Conservation (phyloP, 2,113 vertebrate species). For the Rhinolophus sinicus region DNA sequence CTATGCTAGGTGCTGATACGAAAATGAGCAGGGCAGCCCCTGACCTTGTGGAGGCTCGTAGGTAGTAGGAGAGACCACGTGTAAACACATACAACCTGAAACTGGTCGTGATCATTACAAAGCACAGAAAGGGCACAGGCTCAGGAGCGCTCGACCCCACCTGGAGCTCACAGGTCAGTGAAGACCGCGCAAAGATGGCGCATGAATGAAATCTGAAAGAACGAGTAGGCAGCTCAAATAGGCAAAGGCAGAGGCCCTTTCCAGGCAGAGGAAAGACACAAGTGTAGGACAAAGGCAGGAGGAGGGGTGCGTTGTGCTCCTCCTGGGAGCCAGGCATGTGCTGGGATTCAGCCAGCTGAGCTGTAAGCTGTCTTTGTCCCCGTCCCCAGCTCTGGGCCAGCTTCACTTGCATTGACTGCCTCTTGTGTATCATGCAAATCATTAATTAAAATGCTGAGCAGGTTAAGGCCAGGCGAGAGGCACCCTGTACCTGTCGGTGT, state of each 20-base stretch:
- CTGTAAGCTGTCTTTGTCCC: fast-evolving
- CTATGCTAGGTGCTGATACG: neutral
- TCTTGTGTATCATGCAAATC: neutral
- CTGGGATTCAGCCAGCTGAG: neutral
- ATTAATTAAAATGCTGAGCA: neutral
- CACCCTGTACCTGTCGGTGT: neutral
- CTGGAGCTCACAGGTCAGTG: neutral
- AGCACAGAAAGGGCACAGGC: neutral
- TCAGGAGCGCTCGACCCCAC: neutral
- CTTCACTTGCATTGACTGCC: neutral
- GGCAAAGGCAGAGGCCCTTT: neutral
- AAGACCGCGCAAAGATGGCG: neutral
- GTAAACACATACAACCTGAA: neutral
- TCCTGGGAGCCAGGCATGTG: neutral
- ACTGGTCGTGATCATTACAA: neutral
- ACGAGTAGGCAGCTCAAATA: neutral
- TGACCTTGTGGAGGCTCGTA: neutral
- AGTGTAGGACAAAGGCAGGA: no score
- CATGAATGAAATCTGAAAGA: neutral
- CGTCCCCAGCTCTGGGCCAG: neutral
- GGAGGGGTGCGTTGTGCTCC: no score
- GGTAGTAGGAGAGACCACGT: neutral
- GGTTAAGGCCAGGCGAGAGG: neutral
- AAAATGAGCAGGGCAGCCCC: neutral
- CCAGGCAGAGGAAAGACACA: neutral